Evolutionary conservation across 2,113 vertebrate species (phyloP).

Genomic region (Colinus virginianus): DNA sequence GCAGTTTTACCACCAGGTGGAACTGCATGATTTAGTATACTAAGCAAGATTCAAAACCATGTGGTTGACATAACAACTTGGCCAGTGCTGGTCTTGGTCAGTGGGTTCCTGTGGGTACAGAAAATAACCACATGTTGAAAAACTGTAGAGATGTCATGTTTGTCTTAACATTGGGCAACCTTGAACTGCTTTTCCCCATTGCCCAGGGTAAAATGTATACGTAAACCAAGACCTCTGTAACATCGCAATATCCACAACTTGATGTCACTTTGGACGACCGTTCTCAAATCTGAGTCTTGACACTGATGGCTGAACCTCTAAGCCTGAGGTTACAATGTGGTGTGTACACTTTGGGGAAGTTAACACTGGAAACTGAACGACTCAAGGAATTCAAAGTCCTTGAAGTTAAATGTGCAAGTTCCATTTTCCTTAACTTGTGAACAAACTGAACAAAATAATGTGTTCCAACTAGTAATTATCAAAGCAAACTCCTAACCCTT

Average conservation of each 20-base stretch:
- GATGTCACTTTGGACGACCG: background rate
- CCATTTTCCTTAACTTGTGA: background rate
- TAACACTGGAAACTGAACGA: background rate
- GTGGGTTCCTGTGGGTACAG: background rate
- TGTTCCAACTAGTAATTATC: background rate
- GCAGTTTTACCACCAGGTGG: conserved; percentile 7
- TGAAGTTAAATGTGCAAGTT: background rate
- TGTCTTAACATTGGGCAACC: background rate
- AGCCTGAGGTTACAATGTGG: background rate
- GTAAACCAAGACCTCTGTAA: background rate
- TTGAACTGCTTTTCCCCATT: background rate
- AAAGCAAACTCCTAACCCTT: background rate
- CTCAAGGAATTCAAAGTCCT: background rate
- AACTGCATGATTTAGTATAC: background rate
- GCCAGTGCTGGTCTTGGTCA: background rate
- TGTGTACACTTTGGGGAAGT: background rate
- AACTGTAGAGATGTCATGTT: background rate
- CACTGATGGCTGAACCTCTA: background rate
- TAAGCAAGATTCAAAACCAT: background rate
- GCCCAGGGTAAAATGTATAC: background rate
- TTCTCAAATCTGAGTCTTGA: background rate
- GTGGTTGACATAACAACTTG: background rate
- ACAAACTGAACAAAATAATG: background rate
- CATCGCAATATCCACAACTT: background rate
- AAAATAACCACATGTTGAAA: background rate